Conservation (phyloP, 2,113 vertebrate species). For the Cathartes aura region DNA sequence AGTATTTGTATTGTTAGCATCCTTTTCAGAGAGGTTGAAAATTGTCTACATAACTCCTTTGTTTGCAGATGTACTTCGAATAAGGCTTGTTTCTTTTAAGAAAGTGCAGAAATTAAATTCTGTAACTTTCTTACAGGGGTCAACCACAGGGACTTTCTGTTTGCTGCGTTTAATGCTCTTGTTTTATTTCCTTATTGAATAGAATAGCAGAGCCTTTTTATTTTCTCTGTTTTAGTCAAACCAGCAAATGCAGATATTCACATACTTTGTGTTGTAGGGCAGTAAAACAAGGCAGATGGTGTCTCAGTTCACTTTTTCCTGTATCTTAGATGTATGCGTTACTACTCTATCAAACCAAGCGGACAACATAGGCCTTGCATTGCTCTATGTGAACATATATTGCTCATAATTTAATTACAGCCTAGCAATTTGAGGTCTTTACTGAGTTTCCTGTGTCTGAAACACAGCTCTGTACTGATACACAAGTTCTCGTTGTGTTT, state of each 20-base stretch:
- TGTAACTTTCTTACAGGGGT: background rate
- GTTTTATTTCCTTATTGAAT: background rate
- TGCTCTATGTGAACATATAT: background rate
- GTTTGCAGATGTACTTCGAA: background rate
- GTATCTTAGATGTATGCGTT: background rate
- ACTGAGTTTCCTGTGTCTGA: background rate
- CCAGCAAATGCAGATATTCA: background rate
- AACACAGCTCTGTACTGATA: background rate
- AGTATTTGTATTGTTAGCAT: background rate
- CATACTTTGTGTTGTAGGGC: background rate
- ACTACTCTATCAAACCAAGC: background rate
- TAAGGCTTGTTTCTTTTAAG: background rate
- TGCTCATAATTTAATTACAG: background rate
- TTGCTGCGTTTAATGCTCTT: background rate
- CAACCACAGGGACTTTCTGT: background rate
- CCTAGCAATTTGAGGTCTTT: background rate
- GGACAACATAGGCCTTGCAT: background rate
- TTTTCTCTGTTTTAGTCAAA: slow-evolving; percentile 45
- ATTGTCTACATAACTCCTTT: background rate
- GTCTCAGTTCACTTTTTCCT: background rate
- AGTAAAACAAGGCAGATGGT: background rate
- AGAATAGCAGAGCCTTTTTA: background rate
- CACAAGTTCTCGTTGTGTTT: background rate
- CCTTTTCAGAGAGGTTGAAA: background rate
- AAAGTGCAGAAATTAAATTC: background rate